These are phyloP conservation scores for Calephelis virginiensis DNA, from an alignment of 1,140 invertebrate species.

Conservation along the genomic window DNA sequence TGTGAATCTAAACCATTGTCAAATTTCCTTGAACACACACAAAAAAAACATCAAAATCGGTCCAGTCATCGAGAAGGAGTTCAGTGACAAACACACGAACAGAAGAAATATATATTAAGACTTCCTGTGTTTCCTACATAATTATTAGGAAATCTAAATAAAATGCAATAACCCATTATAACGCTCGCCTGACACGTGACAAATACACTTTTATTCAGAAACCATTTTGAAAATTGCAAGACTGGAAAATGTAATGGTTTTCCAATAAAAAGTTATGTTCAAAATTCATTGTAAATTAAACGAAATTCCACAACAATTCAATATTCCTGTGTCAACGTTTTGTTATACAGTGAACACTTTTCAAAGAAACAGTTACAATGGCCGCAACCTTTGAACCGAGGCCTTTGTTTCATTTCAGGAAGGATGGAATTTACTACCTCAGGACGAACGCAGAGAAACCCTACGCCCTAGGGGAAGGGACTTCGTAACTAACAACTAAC, in stretches of 20 bases:
- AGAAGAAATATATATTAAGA: no score
- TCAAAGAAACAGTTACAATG: constrained; percentile 30
- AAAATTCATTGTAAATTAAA: constrained; percentile 1
- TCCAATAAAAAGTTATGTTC: not conserved
- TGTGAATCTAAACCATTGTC: no score
- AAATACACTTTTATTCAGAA: no score
- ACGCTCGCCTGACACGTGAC: no score
- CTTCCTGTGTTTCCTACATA: no score
- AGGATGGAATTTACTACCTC: constrained; percentile 73
- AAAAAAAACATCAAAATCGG: no score
- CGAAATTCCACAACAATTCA: constrained; percentile 11
- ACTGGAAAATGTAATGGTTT: not conserved
- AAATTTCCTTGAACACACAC: no score
- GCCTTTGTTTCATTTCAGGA: constrained; percentile 54
- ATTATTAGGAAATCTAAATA: no score
- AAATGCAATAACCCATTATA: no score
- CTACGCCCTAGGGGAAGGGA: constrained; percentile 56
- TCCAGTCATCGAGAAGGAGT: no score
- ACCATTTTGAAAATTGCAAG: not conserved
- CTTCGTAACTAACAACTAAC: constrained; percentile 36
- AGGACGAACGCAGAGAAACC: constrained; percentile 63
- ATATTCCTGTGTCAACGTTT: constrained; percentile 29
- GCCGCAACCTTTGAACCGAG: constrained; percentile 17
- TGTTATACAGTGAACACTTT: constrained; percentile 47
- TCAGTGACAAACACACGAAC: no score